phyloP scores from a whole-genome alignment of 1,140 invertebrate genomes.

The Capitella teleta region DNA sequence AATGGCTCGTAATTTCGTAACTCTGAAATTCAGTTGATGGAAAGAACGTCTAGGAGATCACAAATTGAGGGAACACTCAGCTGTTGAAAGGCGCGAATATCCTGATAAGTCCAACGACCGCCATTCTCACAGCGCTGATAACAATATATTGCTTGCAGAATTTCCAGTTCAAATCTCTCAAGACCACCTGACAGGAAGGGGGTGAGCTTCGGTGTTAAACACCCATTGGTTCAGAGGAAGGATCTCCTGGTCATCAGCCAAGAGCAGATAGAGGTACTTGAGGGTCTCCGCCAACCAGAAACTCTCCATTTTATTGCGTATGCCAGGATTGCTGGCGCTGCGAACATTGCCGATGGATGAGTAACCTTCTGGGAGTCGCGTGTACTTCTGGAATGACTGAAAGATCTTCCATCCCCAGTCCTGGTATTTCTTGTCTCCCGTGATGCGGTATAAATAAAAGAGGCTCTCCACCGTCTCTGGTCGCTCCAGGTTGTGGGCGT shows the following conservation, averaged over 20 bases:
- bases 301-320: slow-evolving; percentile 60
- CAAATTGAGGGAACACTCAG: too few relatives aligned
- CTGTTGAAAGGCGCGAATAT: too few relatives aligned
- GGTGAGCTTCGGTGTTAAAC: slow-evolving; percentile 97
- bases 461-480: slow-evolving; percentile 97
- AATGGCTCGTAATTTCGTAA: too few relatives aligned
- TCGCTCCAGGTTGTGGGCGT: slow-evolving; percentile 89
- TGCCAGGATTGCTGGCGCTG: slow-evolving; percentile 46
- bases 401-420: slow-evolving; percentile 94
- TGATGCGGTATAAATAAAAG: slow-evolving; percentile 89
- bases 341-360: slow-evolving; percentile 92
- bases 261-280: slow-evolving; percentile 97
- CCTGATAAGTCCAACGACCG: too few relatives aligned
- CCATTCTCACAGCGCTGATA: too few relatives aligned
- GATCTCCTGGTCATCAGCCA: slow-evolving; percentile 76
- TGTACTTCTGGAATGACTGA: slow-evolving; percentile 74
- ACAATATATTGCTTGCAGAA: too few relatives aligned
- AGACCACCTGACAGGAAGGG: slow-evolving; percentile 88
- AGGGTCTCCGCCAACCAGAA: slow-evolving; percentile 97
- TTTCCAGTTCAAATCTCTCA: too few relatives aligned
- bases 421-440: slow-evolving; percentile 87
- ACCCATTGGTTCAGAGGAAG: slow-evolving; percentile 92
- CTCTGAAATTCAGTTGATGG: too few relatives aligned
- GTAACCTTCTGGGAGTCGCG: slow-evolving; percentile 78
- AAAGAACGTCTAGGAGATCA: too few relatives aligned